phyloP scores from a whole-genome alignment of 2,888 invertebrate species.

The Rhaphigaster nebulosa region DNA sequence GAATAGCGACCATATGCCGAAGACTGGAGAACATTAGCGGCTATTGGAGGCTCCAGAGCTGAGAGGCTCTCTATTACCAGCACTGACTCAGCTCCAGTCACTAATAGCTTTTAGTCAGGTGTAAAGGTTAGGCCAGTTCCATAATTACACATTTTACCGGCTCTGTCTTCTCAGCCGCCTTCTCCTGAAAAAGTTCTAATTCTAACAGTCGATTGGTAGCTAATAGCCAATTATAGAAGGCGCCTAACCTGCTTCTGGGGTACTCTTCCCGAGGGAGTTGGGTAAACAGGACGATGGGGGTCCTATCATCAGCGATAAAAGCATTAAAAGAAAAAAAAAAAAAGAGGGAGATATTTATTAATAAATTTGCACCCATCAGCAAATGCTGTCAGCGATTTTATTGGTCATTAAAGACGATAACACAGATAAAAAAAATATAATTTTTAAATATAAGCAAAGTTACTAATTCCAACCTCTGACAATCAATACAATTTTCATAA shows the following conservation, averaged over 20 bases:
- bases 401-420: too few relatives aligned
- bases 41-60: neutral
- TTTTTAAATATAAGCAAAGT: too few relatives aligned
- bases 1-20: neutral
- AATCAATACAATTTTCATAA: too few relatives aligned
- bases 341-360: neutral
- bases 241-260: neutral
- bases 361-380: neutral
- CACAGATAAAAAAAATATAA: too few relatives aligned
- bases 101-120: conserved; percentile 49
- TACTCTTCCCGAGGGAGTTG: neutral
- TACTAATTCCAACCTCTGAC: too few relatives aligned
- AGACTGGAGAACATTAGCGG: conserved; percentile 22
- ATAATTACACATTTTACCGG: conserved; percentile 11
- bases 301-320: neutral
- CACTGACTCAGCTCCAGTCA: conserved; percentile 51
- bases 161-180: conserved; percentile 17
- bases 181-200: conserved; percentile 17
- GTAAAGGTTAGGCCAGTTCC: conserved; percentile 56
- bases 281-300: neutral
- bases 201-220: conserved; percentile 47
- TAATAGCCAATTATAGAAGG: conserved; percentile 31
- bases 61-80: conserved; percentile 53
- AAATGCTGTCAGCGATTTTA: too few relatives aligned
- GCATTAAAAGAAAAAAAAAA: neutral